phyloP scores from a whole-genome alignment of 2,113 vertebrate genomes.

The Rallus limicola region DNA sequence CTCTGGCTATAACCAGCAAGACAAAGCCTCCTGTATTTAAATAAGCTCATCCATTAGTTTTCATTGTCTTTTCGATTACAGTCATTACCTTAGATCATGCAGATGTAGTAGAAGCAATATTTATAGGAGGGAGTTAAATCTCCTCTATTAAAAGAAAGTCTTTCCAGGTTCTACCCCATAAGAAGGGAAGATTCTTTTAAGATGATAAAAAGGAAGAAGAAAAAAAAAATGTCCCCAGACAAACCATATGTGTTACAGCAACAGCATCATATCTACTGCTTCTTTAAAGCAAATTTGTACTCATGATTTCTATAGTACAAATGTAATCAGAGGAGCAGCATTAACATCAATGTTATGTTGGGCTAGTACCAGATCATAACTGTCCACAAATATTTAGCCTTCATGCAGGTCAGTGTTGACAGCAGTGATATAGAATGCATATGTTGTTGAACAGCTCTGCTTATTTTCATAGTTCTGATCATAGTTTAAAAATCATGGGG shows the following conservation, averaged over 20 bases:
- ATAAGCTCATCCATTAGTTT: background rate
- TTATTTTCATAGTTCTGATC: background rate
- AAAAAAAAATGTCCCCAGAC: rapidly evolving
- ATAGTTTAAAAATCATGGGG: background rate
- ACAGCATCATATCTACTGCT: background rate
- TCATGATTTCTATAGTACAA: background rate
- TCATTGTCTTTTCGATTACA: constrained; percentile 8
- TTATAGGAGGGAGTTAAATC: background rate
- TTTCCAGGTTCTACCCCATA: background rate
- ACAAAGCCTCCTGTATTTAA: background rate
- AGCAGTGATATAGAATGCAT: background rate
- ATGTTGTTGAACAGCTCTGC: background rate
- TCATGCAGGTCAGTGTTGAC: background rate
- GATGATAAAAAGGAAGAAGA: background rate
- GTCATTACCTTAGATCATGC: background rate
- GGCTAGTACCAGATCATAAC: background rate
- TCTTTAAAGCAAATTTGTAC: background rate
- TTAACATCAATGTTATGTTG: background rate
- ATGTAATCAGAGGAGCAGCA: background rate
- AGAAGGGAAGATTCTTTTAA: background rate
- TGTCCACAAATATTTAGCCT: background rate
- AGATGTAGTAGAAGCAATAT: background rate
- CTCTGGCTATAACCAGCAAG: background rate
- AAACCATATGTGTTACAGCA: background rate
- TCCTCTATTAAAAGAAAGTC: background rate